Evolutionary conservation across 1,140 invertebrate genomes (phyloP).

Genomic region (Hycleus cichorii): DNA sequence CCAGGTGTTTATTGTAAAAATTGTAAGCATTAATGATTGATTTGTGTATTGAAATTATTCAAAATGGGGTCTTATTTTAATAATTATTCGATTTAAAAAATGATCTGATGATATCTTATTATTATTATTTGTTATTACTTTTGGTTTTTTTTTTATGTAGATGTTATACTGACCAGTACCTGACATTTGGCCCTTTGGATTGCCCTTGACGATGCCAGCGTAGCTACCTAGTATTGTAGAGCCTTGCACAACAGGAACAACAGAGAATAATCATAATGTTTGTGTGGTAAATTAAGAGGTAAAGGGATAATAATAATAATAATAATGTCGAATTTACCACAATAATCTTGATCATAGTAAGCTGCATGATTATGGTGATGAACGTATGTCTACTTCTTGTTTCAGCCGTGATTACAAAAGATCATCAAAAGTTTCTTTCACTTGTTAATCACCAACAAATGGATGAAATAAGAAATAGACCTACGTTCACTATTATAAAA

Average conservation of each 20-base stretch:
- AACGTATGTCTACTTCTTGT: too few relatives aligned
- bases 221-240: slow-evolving; percentile 48
- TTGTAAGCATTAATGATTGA: background rate
- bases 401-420: too few relatives aligned
- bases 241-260: slow-evolving; percentile 40
- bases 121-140: too few relatives aligned
- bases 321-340: background rate
- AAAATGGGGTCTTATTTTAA: background rate
- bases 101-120: background rate
- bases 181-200: slow-evolving; percentile 50
- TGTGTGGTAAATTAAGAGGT: background rate
- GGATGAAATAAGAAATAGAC: too few relatives aligned
- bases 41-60: background rate
- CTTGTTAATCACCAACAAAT: too few relatives aligned
- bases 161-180: slow-evolving; percentile 47
- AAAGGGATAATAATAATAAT: background rate
- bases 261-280: slow-evolving; percentile 34
- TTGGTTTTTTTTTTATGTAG: background rate
- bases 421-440: too few relatives aligned
- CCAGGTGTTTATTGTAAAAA: background rate
- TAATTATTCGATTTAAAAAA: background rate
- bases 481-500: too few relatives aligned
- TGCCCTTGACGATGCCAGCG: slow-evolving; percentile 54
- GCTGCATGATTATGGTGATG: too few relatives aligned
- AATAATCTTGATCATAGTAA: too few relatives aligned